A percentile compares a stretch with the other conserved stretches of the same genome.
phyloP scores from a whole-genome alignment of 2,113 vertebrate genomes.

The Campylomormyrus tamandua region DNA sequence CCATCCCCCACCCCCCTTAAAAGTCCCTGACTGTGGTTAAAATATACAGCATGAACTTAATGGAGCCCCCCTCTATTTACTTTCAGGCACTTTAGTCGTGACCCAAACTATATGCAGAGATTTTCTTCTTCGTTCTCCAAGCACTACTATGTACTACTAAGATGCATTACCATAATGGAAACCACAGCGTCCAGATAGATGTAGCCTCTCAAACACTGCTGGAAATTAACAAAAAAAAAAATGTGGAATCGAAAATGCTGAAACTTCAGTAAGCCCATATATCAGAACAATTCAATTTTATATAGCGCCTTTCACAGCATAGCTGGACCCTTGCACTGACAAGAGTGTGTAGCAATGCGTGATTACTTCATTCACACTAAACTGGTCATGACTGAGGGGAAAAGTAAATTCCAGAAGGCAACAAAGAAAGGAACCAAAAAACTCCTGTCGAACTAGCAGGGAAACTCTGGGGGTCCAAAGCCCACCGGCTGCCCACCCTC shows the following conservation, averaged over 20 bases:
- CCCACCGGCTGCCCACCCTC: background rate
- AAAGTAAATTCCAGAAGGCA: background rate
- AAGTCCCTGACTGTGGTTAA: background rate
- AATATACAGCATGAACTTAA: background rate
- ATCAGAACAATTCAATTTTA: background rate
- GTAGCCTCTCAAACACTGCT: background rate
- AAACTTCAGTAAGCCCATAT: background rate
- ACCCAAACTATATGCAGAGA: background rate
- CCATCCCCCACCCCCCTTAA: background rate
- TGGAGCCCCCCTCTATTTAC: background rate
- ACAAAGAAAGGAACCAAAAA: background rate
- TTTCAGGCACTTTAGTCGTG: background rate
- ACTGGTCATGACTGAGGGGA: background rate
- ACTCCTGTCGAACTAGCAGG: background rate
- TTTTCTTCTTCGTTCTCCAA: background rate
- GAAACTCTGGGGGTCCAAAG: background rate
- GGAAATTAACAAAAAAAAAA: background rate
- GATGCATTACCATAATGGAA: background rate
- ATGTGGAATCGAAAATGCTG: background rate
- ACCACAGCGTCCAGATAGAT: background rate
- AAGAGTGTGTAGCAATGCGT: background rate
- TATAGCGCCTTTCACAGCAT: background rate
- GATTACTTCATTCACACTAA: background rate
- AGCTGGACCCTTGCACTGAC: background rate
- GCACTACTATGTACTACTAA: background rate